Percentiles rank a stretch among this genome's conserved stretches.
Evolutionary conservation across 2,888 invertebrate genomes (phyloP).

Genomic region (Clepsis dumicolana): DNA sequence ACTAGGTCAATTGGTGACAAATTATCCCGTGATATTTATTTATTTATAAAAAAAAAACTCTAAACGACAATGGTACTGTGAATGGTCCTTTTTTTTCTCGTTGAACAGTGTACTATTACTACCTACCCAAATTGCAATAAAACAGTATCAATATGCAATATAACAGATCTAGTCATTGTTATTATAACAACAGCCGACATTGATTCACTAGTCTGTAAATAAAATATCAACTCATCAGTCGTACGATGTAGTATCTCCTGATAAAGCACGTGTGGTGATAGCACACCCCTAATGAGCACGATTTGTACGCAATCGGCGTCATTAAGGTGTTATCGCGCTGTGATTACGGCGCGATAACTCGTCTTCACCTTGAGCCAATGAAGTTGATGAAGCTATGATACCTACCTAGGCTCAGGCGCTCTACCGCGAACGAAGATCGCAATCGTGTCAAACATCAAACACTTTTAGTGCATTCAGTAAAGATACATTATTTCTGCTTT

Average conservation of each 20-base stretch:
- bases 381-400: constrained; percentile 9
- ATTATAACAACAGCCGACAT: constrained; percentile 4
- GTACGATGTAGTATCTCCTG: constrained; percentile 18
- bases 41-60: too few relatives aligned
- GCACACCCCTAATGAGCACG: constrained; percentile 20
- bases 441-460: neutral
- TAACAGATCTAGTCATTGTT: constrained; percentile 15
- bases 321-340: constrained; percentile 12
- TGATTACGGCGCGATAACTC: constrained; percentile 10
- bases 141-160: neutral
- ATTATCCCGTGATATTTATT: too few relatives aligned
- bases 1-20: too few relatives aligned
- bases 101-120: too few relatives aligned
- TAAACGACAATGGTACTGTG: too few relatives aligned
- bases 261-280: constrained; percentile 13
- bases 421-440: constrained; percentile 15
- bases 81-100: too few relatives aligned
- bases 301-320: constrained; percentile 22
- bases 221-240: constrained; percentile 12
- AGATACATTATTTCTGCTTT: constrained; percentile 56
- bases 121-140: too few relatives aligned
- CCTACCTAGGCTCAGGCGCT: constrained; percentile 1
- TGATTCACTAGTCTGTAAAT: constrained; percentile 16
- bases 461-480: neutral
- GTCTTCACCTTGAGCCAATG: constrained; percentile 18